Base-by-base conservation (phyloP, 2,888 invertebrate genomes). In the Drosophila pseudotakahashii region DNA sequence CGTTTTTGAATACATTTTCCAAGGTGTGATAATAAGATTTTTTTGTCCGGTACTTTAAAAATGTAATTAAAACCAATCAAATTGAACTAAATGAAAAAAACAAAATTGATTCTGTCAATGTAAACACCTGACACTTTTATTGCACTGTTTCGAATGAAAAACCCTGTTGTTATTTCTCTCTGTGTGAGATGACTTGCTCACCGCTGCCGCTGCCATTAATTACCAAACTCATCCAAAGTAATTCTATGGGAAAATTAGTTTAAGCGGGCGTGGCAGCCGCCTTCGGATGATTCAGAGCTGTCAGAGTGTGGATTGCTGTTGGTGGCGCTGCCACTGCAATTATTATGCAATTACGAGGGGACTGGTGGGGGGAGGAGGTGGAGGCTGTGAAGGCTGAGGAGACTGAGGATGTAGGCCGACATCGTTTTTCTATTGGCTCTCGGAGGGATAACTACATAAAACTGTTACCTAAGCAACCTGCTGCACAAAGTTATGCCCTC, bases 391-490 rank as follows among this genome's bases (percentile, higher is more conserved):
- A 11, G 42, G 19, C 19, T 2, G 19, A 19, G 50, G 16, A 7
- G 47, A 13, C 26, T 32, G 19, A 19, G 47, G 19, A 48, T 30
- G 42, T 42, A 58, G 47, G 53, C 62, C 42, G 32, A 30, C 57
- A 51, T 63, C 62, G 58, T 50, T 44, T 45, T 64, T 23, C 64
- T 37, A 66, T 51, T 51, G 66, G 64, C 66, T 48, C 44, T 26
- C 42, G 60, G 45, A 63, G 32, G 73, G 70, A 86, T 86, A 86
- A 83, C 88, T 82, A 78, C 68, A 80, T 82, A 88, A 88, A 88
- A 86, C 78, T 71, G 86, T 83, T 83, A 83, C 82, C 82, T 83
- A 88, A 88, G 82, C 88, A 83, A 83, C 82, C 82, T 83, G 81
- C 81, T 82, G 84, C 82, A 83, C 54, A 73, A 88, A 88, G 82